Evolutionary conservation across 1,140 invertebrate species (phyloP), one percentile per base, ranked within the genome.

Genomic region (Streblospio benedicti): DNA sequence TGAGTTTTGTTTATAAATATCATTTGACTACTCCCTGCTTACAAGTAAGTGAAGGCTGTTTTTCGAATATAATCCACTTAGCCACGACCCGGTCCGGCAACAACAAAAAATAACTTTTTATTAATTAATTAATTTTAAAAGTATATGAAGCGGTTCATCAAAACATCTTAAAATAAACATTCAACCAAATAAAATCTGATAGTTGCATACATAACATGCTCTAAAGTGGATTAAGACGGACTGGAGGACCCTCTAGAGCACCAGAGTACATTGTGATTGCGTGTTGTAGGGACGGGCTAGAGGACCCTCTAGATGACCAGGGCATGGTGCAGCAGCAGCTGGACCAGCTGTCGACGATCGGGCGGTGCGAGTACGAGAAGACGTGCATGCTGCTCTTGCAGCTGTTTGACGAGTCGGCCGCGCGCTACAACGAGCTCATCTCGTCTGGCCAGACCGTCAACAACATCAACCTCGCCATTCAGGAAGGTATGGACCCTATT

Each of bases 301-400:
- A 99, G 73, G 94, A 98, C 78, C 94, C 94, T 0, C 79, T 98
- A 20, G 93, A 98, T 67, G 95, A 98, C 77, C 81, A 91, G 18
- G 93, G 91, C 23, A 92, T 96, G 81, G 86, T 98, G 0, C 88
- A 91, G 64, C 95, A 98, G 73, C 93, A 98, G 71, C 78, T 99
- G 50, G 95, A 99, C 68, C 93, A 97, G 79, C 60, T 81, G 31
- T 81, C 81, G 23, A 81, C 80, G 38, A 83, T 85, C 57, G 81
- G 90, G 25, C 82, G 96, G 44, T 97, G 93, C 81, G 93, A 97
- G 75, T 98, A 98, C 79, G 91, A 90, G 68, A 94, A 96, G 79
- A 97, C 93, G 0, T 97, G 93, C 76, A 83, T 86, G 30, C 79
- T 97, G n/a, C 79, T 99, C 5, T 91, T 97, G 2, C 88, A 91